Base-by-base conservation (phyloP, 2,888 invertebrate genomes). In the Epinotia bilunana region DNA sequence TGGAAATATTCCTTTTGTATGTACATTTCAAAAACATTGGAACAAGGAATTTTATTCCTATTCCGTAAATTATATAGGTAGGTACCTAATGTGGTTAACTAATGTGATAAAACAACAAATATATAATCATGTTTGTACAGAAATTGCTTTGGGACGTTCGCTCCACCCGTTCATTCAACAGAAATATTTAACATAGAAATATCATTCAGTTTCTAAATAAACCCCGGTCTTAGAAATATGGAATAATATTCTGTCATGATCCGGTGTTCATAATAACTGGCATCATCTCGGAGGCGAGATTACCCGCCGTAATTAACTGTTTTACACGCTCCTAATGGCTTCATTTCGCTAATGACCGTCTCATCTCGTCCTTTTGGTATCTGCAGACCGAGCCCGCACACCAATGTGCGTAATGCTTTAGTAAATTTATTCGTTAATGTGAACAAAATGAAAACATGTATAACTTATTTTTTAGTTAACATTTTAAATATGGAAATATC, bases 291-390 rank as follows among this genome's bases (percentile, higher is more conserved):
- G 55, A 84, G 82, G 79, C 79, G 85, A 88, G 87, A 90, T 88
- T 88, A 87, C 85, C 78, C 80, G 76, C 72, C 83, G 87, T 91
- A 91, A 93, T 93, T 92, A 92, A 89, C 92, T 92, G 90, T 90
- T 92, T 93, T 92, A 92, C 92, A 90, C 90, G 88, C 90, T 90
- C 87, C 88, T 92, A 92, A 93, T 90, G 89, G 88, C 90, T 93
- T 90, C 87, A 93, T 92, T 91, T 84, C 86, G 88, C 90, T 92
- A 93, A 93, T 91, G 91, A 90, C 90, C 88, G 83, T 81, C 86
- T 86, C 87, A 82, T 84, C 85, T 88, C 87, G 81, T 87, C 88
- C 85, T 88, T 85, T 83, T 81, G 80, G 80, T 83, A 85, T 87
- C 84, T 85, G 77, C 75, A 76, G 73, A 63, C 53, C 13, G 58